phyloP scores from a whole-genome alignment of 2,797 vertebrate species.

The Hipposideros larvatus region DNA sequence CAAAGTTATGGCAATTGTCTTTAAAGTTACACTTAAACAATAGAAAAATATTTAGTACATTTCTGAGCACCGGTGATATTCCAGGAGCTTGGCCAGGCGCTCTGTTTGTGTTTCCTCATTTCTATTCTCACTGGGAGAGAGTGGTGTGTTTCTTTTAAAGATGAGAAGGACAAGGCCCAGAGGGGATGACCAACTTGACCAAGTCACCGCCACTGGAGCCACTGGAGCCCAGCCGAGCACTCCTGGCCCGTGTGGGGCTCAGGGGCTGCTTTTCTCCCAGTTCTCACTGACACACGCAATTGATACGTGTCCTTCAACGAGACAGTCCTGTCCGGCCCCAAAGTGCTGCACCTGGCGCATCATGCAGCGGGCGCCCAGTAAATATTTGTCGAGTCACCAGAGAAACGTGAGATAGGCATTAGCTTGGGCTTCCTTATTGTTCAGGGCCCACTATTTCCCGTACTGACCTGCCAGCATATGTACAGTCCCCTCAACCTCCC shows the following conservation, averaged over 20 bases:
- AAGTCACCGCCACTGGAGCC: neutral
- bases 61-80: neutral
- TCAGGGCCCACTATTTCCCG: neutral
- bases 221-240: neutral
- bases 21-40: neutral
- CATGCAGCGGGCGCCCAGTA: accelerated
- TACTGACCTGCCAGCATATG: accelerated
- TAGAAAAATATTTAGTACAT: accelerated
- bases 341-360: neutral
- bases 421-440: neutral
- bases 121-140: neutral
- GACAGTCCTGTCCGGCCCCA: neutral
- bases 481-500: neutral
- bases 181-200: neutral
- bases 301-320: neutral
- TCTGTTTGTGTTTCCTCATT: neutral
- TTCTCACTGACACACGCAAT: accelerated
- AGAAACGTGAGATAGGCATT: neutral
- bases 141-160: neutral
- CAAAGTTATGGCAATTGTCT: neutral
- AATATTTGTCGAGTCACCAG: neutral
- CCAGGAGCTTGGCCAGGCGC: neutral
- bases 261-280: neutral
- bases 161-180: neutral
- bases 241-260: accelerated